Base-by-base conservation (phyloP, 2,888 invertebrate species). In the Apoda limacodes region DNA sequence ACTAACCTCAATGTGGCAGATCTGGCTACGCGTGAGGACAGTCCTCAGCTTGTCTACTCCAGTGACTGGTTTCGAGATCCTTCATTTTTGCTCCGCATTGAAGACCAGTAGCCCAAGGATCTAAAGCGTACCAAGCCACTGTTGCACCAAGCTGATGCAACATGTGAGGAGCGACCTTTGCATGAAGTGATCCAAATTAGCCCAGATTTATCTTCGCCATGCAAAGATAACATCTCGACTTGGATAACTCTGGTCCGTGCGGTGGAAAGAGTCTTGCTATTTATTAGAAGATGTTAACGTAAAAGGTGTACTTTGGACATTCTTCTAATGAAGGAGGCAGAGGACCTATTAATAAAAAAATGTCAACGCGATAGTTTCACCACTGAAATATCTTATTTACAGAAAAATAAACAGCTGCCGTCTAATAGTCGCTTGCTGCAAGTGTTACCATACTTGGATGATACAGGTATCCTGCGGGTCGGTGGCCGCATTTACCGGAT, bases 1-100 rank as follows among this genome's bases (percentile, higher is more conserved):
- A 32, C 43, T 1, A 28, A 29, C 2, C 15, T 34, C 7, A 50
- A 46, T 28, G 32, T 39, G 3, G 48, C 49, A 1, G 45, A 49
- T 26, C 21, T 39, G 10, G 48, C 46, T 2, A 48, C 50, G 4
- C 19, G 25, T 4, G 29, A 32, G 11, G 35, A 38, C 7, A 10
- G 35, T 3, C 28, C 29, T 4, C 27, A 30, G 2, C 22, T 39
- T 3, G 9, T 2, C 2, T 28, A 32, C 15, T 5, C 21, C 11
- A 30, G 24, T 25, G 25, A 11, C 3, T 40, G 42, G 42, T 36
- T 39, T 23, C 33, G 34, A 3, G 44, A 40, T 7, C 42, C 42
- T 10, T 9, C 19, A 1, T 44, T 40, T 21, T 28, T 40, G 11
- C 30, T 29, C 13, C 24, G 15, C 2, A 19, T 36, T 2, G 36